A percentile compares a stretch with the other conserved stretches of the same genome.
Conservation (phyloP, 1,140 invertebrate species). For the Rhopalosiphum padi region DNA sequence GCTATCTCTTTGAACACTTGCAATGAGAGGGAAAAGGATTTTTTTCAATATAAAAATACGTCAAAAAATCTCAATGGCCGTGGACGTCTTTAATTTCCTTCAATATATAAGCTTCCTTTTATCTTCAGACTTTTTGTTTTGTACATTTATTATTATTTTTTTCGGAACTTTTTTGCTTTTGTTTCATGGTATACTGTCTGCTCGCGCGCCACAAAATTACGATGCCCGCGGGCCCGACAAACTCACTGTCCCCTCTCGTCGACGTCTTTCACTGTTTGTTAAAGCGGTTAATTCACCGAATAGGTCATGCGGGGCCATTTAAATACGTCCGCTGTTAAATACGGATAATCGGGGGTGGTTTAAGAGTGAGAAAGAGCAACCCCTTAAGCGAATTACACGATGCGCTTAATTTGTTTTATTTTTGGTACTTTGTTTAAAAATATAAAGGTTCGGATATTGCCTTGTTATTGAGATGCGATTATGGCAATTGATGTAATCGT, state of each 20-base stretch:
- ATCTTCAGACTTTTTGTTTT: neutral
- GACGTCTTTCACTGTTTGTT: constrained; percentile 28
- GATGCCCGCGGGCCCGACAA: constrained; percentile 6
- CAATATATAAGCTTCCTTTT: neutral
- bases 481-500: neutral
- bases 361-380: constrained; percentile 36
- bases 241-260: neutral
- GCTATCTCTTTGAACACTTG: constrained; percentile 36
- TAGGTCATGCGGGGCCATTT: constrained; percentile 56
- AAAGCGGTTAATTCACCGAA: constrained; percentile 46
- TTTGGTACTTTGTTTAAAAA: constrained; percentile 15
- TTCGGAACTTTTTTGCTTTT: constrained; percentile 11
- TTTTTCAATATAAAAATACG: constrained; percentile 41
- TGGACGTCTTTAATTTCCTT: constrained; percentile 24
- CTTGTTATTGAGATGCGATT: neutral
- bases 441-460: neutral
- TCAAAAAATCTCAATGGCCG: neutral
- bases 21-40: neutral
- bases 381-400: constrained; percentile 30
- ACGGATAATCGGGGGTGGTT: constrained; percentile 39
- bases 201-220: constrained; percentile 48
- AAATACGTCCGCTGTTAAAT: constrained; percentile 46
- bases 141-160: neutral
- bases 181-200: neutral
- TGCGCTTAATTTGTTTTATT: constrained; percentile 41